Percentiles rank a stretch among this genome's conserved stretches.
These are phyloP conservation scores for Boulengeromyrus knoepffleri DNA, from an alignment of 2,113 vertebrate genomes.

Conservation along the genomic window DNA sequence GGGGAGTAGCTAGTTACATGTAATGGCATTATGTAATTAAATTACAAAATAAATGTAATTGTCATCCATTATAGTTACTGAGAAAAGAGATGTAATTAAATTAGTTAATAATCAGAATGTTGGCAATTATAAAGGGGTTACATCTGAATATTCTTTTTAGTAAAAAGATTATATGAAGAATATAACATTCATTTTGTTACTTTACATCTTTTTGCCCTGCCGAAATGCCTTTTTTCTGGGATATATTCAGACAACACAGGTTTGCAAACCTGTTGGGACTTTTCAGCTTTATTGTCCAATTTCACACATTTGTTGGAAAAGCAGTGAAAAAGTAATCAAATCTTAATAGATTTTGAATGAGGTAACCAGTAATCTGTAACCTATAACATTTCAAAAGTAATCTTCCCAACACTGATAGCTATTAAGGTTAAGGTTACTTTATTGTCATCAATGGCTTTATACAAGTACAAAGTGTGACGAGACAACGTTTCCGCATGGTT, in stretches of 20 bases:
- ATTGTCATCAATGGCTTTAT: no score
- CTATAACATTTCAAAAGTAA: not conserved
- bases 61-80: not conserved
- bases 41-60: not conserved
- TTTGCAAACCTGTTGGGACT: not conserved
- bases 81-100: not conserved
- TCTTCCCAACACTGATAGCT: not conserved
- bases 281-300: not conserved
- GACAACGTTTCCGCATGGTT: no score
- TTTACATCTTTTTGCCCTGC: not conserved
- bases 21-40: not conserved
- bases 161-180: not conserved
- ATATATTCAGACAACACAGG: not conserved
- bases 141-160: not conserved
- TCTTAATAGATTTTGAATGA: not conserved
- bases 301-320: not conserved
- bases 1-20: not conserved
- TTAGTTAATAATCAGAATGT: not conserved
- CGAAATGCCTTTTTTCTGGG: not conserved
- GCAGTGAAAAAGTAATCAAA: not conserved
- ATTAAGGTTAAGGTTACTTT: no score
- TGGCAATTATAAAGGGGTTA: not conserved
- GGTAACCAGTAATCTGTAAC: not conserved
- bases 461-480: no score
- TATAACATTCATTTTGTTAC: not conserved